Base-by-base conservation (phyloP, 2,888 invertebrate species). In the Cantharis rustica region DNA sequence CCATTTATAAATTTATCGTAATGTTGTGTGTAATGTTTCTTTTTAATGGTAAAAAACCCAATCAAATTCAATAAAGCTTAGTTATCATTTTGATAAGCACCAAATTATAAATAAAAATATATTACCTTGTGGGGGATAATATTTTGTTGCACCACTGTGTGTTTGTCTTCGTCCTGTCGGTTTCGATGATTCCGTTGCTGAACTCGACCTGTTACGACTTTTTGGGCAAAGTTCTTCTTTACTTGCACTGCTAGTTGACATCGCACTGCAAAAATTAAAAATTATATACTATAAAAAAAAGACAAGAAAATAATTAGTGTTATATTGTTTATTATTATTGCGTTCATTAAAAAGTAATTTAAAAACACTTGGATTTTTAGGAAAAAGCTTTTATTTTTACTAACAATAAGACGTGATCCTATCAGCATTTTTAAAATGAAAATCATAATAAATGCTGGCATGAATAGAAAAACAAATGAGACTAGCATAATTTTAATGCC, bases 111-210 rank as follows among this genome's bases (percentile, higher is more conserved):
- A 23, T 20, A 11, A 64, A 15, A 13, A 27, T 68, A 26, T 16
- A 64, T 66, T 80, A 81, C 81, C 80, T 80, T 81, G 81, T 13
- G 73, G 61, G 10, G 72, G 75, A 75, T 76, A 76, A 68, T 72
- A 77, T 71, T 80, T 81, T 16, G 79, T 68, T 16, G 78, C 70
- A 61, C 78, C 80, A 70, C 86, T 83, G 75, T 86, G 86, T 66
- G 88, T 83, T 69, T 82, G 84, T 79, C 89, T 89, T 79, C 91
- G 91, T 75, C 91, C 89, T 83, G 91, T 90, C 0, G 94, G 93
- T 84, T 93, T 92, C 23, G 93, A 92, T 70, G 93, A 91, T 86
- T 95, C 95, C 66, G 91, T 93, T 10, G 93, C 93, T 23, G 94
- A 94, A 61, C 92, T 92, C 71, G 94, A 93, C 78, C 94, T 90